Evolutionary conservation across 2,797 vertebrate genomes (phyloP).

Genomic region (Cyprinodon diabolis): DNA sequence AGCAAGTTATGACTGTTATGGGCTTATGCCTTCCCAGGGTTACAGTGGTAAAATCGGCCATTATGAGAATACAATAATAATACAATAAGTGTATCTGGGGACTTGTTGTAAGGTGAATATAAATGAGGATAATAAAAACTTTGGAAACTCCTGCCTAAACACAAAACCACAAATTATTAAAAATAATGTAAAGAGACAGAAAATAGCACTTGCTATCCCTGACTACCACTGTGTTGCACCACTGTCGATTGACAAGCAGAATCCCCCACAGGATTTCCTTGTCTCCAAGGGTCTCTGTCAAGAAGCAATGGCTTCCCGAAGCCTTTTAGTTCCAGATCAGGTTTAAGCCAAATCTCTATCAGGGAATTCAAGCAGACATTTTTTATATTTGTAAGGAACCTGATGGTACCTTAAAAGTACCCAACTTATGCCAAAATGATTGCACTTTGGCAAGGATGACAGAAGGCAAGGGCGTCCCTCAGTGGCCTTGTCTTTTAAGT

Average conservation of each 20-base stretch:
- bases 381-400: neutral
- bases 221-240: neutral
- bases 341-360: neutral
- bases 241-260: neutral
- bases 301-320: neutral
- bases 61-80: no score
- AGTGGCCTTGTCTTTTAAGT: no score
- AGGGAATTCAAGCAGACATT: neutral
- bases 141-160: neutral
- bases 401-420: neutral
- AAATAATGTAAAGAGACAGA: neutral
- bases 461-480: no score
- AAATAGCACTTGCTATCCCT: neutral
- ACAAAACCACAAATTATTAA: neutral
- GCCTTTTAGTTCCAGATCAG: neutral
- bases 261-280: neutral
- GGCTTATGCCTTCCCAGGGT: no score
- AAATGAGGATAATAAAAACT: neutral
- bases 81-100: no score
- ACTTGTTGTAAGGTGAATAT: no score
- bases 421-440: neutral
- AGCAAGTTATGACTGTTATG: no score
- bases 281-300: neutral
- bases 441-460: no score
- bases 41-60: no score